Conservation (phyloP, 2,888 invertebrate species). For the Troides helena region DNA sequence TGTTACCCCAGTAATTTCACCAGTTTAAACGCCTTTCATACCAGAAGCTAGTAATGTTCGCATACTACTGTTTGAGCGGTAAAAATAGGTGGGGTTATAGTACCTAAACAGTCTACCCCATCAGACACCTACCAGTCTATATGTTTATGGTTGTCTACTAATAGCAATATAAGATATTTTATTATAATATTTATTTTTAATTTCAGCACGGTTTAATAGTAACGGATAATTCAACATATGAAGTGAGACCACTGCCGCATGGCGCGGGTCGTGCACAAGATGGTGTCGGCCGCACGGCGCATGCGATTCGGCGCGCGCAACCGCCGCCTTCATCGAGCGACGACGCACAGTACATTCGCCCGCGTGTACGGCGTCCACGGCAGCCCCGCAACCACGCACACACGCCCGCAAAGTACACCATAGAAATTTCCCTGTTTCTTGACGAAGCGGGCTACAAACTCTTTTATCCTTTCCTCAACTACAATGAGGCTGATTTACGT, state of each 20-base stretch:
- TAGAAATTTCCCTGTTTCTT: constrained; percentile 87
- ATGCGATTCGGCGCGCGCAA: constrained; percentile 80
- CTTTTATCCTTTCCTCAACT: constrained; percentile 84
- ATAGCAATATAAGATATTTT: too few relatives aligned
- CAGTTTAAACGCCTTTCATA: too few relatives aligned
- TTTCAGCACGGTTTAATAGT: constrained; percentile 85
- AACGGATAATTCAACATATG: constrained; percentile 83
- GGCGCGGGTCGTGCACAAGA: constrained; percentile 61
- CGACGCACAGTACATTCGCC: constrained; percentile 62
- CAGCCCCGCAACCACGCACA: constrained; percentile 32
- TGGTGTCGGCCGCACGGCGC: constrained; percentile 68
- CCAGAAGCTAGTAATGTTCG: too few relatives aligned
- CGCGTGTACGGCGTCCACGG: constrained; percentile 54
- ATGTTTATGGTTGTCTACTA: too few relatives aligned
- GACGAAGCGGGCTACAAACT: constrained; percentile 86
- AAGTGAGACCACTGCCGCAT: constrained; percentile 83
- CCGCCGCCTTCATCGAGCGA: constrained; percentile 66
- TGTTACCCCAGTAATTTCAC: too few relatives aligned
- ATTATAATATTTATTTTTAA: not conserved
- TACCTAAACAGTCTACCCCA: too few relatives aligned
- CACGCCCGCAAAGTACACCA: constrained; percentile 72
- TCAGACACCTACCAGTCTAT: too few relatives aligned
- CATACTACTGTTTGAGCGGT: too few relatives aligned
- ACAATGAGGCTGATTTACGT: constrained; percentile 82
- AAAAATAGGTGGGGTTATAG: too few relatives aligned